phyloP scores from a whole-genome alignment of 92 coral and sea anemone genomes.

The Ricordea florida region DNA sequence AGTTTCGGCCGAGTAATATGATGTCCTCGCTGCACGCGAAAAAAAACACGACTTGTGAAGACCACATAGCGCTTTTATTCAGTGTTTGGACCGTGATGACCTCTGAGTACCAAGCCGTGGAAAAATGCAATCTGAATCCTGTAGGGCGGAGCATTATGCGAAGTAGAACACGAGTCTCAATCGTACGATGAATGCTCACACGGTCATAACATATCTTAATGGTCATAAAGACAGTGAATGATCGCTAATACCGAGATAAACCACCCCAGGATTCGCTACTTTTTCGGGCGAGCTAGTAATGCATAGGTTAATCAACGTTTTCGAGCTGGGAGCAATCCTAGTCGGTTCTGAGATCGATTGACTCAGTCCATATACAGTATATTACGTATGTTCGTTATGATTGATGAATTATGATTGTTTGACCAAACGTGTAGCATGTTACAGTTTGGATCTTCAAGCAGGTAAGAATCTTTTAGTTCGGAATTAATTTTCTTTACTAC shows the following conservation, averaged over 20 bases:
- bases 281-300: neutral
- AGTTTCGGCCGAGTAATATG: too few relatives aligned
- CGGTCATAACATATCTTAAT: neutral
- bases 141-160: too few relatives aligned
- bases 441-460: neutral
- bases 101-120: too few relatives aligned
- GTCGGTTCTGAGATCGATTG: neutral
- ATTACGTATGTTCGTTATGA: neutral
- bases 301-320: neutral
- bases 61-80: too few relatives aligned
- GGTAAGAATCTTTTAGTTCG: neutral
- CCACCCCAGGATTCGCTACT: neutral
- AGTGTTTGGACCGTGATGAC: too few relatives aligned
- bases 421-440: neutral
- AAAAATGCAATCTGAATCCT: too few relatives aligned
- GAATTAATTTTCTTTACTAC: neutral
- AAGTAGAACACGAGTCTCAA: too few relatives aligned
- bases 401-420: neutral
- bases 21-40: too few relatives aligned
- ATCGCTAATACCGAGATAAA: neutral
- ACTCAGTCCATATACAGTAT: neutral
- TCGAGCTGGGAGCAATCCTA: neutral
- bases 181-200: neutral
- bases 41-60: too few relatives aligned
- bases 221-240: neutral